Evolutionary conservation across 2,888 invertebrate genomes (phyloP), one percentile per base, ranked within the genome.

Genomic region (Merodon equestris): DNA sequence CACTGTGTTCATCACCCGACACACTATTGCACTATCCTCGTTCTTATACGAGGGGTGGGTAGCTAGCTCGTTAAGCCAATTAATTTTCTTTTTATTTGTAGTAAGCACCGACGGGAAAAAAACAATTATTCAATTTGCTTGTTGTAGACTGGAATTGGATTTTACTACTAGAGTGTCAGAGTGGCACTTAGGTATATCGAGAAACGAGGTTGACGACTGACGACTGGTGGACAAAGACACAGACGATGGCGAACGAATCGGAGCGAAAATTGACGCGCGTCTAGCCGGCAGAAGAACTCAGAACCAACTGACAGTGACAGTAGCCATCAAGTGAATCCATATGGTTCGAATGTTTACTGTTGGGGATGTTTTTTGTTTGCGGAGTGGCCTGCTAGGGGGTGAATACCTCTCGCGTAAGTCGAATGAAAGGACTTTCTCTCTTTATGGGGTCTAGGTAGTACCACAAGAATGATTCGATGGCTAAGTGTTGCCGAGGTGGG

Each of bases 271-370:
- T 48, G 61, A 73, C 77, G 63, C 61, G 42, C 67, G 48, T 63
- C 77, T 67, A 42, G 47, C n/a, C 63, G 51, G 58, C 53, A 64
- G 64, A 64, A 74, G 60, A 64, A 74, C 58, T 79, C 64, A 79
- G 68, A 38, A 74, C 74, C 63, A 74, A 79, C 79, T 79, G 58
- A 79, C 68, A 51, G 19, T 68, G 68, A 70, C 64, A 68, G 53
- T 50, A 54, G 48, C 64, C 60, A 56, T 68, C 68, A 64, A 74
- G 74, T 79, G 70, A 74, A 58, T 54, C 60, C 74, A 79, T 64
- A 74, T 79, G 74, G 67, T 79, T 68, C 64, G 27, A 27, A 27
- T 27, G 27, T 27, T 27, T 27, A 27, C 27, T 17, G 61, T 64
- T 67, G 66, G 14, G 72, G 66, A 45, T 61, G 40, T 40, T 53